Percentiles rank a stretch among this genome's conserved stretches.
Evolutionary conservation across 2,113 vertebrate genomes (phyloP).

Genomic region (Spilogale gracilis): DNA sequence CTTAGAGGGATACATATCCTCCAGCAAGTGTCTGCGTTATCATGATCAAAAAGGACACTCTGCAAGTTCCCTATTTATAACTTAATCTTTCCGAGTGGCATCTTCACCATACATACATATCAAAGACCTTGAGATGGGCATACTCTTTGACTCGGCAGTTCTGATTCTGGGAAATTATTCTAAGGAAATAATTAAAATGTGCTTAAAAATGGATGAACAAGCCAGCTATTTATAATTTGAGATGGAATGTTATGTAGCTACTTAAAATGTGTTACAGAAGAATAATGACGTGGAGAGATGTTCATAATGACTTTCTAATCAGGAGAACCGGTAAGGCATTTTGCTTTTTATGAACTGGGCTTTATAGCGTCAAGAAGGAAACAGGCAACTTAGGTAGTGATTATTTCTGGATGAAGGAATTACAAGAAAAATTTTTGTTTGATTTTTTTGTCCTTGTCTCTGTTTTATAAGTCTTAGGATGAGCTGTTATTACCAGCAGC

Average conservation of each 20-base stretch:
- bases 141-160: not conserved
- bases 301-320: not conserved
- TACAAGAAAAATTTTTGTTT: not conserved
- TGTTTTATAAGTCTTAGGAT: not conserved
- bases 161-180: not conserved
- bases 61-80: not conserved
- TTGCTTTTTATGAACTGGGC: not conserved
- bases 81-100: not conserved
- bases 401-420: not conserved
- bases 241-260: not conserved
- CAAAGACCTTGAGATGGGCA: not conserved
- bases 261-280: constrained; percentile 36
- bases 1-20: not conserved
- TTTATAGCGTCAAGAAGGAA: not conserved
- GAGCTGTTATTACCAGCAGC: no score
- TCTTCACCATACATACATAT: not conserved
- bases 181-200: constrained; percentile 1
- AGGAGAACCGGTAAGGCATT: not conserved
- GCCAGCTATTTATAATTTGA: not conserved
- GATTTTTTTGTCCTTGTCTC: not conserved
- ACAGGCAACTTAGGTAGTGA: not conserved
- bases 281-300: not conserved
- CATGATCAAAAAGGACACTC: not conserved
- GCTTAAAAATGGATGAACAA: not conserved
- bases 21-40: not conserved